Evolutionary conservation across 2,797 vertebrate genomes (phyloP).

Genomic region (Tapera naevia): DNA sequence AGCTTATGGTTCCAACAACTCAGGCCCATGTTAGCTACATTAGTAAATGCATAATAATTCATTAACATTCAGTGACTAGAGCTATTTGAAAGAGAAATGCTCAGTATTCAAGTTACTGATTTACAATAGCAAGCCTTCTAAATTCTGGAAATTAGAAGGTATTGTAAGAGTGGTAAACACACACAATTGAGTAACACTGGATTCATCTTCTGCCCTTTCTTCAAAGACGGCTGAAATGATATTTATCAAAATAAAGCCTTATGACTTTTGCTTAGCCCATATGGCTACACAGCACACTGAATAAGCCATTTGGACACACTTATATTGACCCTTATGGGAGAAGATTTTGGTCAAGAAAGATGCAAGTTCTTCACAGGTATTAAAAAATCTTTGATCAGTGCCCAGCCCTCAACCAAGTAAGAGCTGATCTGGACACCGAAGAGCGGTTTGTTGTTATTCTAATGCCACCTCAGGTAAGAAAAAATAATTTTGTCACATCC

Average conservation of each 20-base stretch:
- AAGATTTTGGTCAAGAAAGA: not conserved
- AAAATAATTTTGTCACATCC: not conserved
- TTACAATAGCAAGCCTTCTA: not conserved
- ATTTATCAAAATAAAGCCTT: not conserved
- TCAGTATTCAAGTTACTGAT: not conserved
- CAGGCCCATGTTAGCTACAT: not conserved
- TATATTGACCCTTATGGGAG: not conserved
- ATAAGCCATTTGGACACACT: not conserved
- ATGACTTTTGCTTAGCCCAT: not conserved
- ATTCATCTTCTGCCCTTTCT: not conserved
- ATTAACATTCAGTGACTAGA: not conserved
- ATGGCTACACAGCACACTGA: not conserved
- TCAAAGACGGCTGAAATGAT: not conserved
- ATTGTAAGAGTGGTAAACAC: not conserved
- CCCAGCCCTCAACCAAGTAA: not conserved
- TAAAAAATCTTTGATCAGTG: not conserved
- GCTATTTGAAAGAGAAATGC: not conserved
- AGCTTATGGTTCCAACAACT: not conserved
- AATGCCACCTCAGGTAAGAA: not conserved
- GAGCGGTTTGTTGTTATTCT: not conserved
- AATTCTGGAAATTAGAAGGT: not conserved
- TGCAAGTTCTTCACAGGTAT: not conserved
- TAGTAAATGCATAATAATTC: not conserved
- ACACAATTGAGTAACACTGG: not conserved
- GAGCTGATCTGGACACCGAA: not conserved